A percentile compares a stretch with the other conserved stretches of the same genome.
These are phyloP conservation scores for Amphipyra tragopoginis DNA, from an alignment of 2,888 invertebrate species.

Conservation along the genomic window DNA sequence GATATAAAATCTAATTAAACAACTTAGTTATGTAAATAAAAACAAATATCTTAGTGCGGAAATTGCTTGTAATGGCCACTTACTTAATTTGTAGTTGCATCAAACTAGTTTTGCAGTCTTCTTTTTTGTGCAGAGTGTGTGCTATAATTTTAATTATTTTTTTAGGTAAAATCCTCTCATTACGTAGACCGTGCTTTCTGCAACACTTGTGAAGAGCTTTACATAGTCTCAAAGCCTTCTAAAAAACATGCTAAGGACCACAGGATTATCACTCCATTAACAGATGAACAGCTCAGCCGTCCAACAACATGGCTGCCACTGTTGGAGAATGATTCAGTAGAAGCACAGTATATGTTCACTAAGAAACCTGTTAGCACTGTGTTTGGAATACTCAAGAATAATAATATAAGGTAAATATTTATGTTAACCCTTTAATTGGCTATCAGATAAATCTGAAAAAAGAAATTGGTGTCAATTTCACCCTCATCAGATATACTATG, in stretches of 20 bases:
- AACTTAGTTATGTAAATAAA: no score
- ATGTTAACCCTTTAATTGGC: no score
- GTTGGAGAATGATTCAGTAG: conserved; percentile 93
- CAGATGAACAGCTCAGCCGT: conserved; percentile 89
- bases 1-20: no score
- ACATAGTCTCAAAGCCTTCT: conserved; percentile 71
- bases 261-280: conserved; percentile 84
- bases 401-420: conserved; percentile 88
- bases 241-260: conserved; percentile 90
- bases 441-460: no score
- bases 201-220: conserved; percentile 90
- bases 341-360: conserved; percentile 97
- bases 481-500: no score
- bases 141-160: not conserved
- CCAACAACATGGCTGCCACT: conserved; percentile 93
- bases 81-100: no score
- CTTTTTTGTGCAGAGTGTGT: not conserved
- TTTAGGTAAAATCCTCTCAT: conserved; percentile 81
- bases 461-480: no score
- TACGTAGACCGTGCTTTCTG: conserved; percentile 90
- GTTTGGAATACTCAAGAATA: conserved; percentile 89
- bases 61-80: no score
- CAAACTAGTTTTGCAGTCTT: not conserved
- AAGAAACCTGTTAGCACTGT: conserved; percentile 92
- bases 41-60: no score